These are phyloP conservation scores for Antheraea assamensis DNA, from an alignment of 2,888 invertebrate genomes.

Conservation along the genomic window DNA sequence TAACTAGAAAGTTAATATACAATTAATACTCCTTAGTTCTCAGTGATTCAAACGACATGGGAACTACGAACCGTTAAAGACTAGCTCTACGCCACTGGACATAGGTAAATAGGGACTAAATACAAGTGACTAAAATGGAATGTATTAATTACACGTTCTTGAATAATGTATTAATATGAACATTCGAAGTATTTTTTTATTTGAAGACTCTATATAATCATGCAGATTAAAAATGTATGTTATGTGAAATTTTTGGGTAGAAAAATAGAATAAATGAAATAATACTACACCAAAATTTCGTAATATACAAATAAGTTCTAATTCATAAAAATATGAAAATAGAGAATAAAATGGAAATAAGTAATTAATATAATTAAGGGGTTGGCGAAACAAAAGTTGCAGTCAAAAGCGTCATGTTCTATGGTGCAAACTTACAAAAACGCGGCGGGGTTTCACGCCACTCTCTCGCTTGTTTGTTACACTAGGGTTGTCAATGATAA, in stretches of 20 bases:
- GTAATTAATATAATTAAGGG: conserved; percentile 75
- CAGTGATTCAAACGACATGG: too few relatives aligned
- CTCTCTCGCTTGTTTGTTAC: conserved; percentile 50
- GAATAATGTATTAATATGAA: too few relatives aligned
- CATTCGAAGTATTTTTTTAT: too few relatives aligned
- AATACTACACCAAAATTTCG: background rate
- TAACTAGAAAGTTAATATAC: too few relatives aligned
- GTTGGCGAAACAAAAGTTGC: conserved; percentile 62
- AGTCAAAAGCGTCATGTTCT: conserved; percentile 61
- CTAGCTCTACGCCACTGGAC: too few relatives aligned
- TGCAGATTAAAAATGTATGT: background rate
- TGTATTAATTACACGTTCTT: too few relatives aligned
- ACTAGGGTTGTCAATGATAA: conserved; percentile 46
- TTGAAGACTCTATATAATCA: too few relatives aligned
- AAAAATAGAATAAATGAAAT: background rate
- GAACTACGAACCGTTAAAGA: too few relatives aligned
- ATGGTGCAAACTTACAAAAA: conserved; percentile 53
- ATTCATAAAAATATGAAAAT: conserved; percentile 15
- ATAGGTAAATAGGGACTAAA: too few relatives aligned
- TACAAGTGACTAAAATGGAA: too few relatives aligned
- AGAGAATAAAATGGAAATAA: conserved; percentile 33
- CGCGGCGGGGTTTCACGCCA: conserved; percentile 38
- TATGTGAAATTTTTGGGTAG: background rate
- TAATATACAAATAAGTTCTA: background rate
- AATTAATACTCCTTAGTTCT: too few relatives aligned